Conservation (phyloP, 1,140 invertebrate species). For the Doryteuthis pealeii region DNA sequence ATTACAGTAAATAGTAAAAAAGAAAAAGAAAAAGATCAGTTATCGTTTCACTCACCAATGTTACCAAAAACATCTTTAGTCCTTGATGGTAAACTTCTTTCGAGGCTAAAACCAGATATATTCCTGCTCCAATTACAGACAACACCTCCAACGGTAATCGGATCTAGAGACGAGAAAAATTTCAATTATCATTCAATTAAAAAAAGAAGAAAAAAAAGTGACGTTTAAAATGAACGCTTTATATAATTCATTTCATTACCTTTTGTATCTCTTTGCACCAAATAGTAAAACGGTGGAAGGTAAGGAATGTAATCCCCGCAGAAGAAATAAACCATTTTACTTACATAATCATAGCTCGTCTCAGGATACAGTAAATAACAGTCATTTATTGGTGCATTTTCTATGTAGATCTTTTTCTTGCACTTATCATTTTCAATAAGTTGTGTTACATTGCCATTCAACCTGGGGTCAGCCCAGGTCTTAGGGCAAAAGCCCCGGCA, state of each 20-base stretch:
- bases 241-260: too few relatives aligned
- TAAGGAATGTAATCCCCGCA: too few relatives aligned
- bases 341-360: conserved; percentile 42
- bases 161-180: conserved; percentile 38
- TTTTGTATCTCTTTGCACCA: too few relatives aligned
- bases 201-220: too few relatives aligned
- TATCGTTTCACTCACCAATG: conserved; percentile 43
- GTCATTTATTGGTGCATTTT: conserved; percentile 42
- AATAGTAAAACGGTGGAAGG: too few relatives aligned
- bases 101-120: conserved; percentile 54
- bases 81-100: conserved; percentile 59
- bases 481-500: conserved; percentile 79
- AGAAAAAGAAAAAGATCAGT: neutral
- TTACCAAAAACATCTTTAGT: conserved; percentile 53
- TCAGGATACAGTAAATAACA: conserved; percentile 56
- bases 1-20: too few relatives aligned
- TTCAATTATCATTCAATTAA: too few relatives aligned
- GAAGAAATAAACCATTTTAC: too few relatives aligned
- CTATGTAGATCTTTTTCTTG: conserved; percentile 30
- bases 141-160: conserved; percentile 51
- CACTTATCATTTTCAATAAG: conserved; percentile 19
- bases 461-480: conserved; percentile 67
- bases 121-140: conserved; percentile 48
- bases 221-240: too few relatives aligned
- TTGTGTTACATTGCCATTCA: conserved; percentile 55